phyloP scores from a whole-genome alignment of 2,888 invertebrate species.

The Cosmorhoe ocellata region DNA sequence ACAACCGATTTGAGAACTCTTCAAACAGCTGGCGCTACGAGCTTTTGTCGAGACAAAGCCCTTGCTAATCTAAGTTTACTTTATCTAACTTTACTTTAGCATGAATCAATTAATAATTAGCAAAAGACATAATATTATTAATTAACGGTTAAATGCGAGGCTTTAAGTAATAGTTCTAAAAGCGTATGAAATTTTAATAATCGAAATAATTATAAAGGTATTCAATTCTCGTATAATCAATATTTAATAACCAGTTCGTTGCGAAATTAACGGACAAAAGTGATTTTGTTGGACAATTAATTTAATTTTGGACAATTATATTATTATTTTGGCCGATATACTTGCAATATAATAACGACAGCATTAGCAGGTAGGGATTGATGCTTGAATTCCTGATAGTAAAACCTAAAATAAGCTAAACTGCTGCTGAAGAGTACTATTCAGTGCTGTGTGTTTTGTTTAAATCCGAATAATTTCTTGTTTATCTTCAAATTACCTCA shows the following conservation, averaged over 20 bases:
- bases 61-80: constrained; percentile 49
- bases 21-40: constrained; percentile 46
- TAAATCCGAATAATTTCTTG: background rate
- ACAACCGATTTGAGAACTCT: constrained; percentile 37
- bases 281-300: constrained; percentile 22
- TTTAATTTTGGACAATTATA: constrained; percentile 19
- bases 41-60: constrained; percentile 49
- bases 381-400: too few relatives aligned
- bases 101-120: constrained; percentile 31
- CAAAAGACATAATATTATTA: too few relatives aligned
- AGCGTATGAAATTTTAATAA: constrained; percentile 15
- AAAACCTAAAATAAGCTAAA: too few relatives aligned
- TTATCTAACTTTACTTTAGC: constrained; percentile 46
- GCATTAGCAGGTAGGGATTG: too few relatives aligned
- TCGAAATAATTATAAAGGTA: constrained; percentile 5
- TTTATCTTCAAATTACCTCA: constrained; percentile 21
- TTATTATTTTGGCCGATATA: too few relatives aligned
- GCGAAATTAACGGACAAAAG: constrained; percentile 16
- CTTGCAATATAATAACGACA: too few relatives aligned
- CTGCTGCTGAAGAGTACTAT: too few relatives aligned
- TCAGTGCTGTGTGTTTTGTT: background rate
- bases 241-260: constrained; percentile 24
- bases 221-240: constrained; percentile 19
- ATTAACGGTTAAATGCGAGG: too few relatives aligned
- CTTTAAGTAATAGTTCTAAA: background rate